Percentiles rank a stretch among this genome's conserved stretches.
Conservation (phyloP, 2,113 vertebrate species). For the Thamnaconus septentrionalis region DNA sequence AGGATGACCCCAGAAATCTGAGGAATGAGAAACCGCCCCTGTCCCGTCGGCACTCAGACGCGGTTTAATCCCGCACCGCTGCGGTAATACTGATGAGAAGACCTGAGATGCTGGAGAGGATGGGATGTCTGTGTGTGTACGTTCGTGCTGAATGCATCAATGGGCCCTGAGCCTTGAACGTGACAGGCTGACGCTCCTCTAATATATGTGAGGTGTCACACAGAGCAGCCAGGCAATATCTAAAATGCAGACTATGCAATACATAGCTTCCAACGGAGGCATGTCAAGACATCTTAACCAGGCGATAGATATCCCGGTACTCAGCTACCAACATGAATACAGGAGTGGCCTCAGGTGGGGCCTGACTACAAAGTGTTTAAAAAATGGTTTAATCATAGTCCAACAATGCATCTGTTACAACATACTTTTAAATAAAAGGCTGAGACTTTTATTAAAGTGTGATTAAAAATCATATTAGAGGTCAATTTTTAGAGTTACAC, state of each 20-base stretch:
- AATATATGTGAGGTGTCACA: slow-evolving; percentile 40
- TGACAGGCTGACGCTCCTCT: slow-evolving; percentile 20
- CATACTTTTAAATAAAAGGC: too few species aligned
- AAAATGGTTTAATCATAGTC: slow-evolving; percentile 34
- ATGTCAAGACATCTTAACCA: slow-evolving; percentile 31
- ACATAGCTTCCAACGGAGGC: slow-evolving; percentile 19
- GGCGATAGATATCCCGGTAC: slow-evolving; percentile 44
- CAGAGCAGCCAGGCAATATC: slow-evolving; percentile 7
- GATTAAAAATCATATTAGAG: too few species aligned
- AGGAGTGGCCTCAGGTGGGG: slow-evolving; percentile 42
- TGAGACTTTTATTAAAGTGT: too few species aligned
- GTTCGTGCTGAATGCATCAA: slow-evolving; percentile 6
- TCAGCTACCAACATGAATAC: slow-evolving; percentile 38
- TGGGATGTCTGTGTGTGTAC: slow-evolving; percentile 4
- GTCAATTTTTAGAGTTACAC: too few species aligned
- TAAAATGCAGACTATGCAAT: slow-evolving; percentile 10
- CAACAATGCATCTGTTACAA: too few species aligned
- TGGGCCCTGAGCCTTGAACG: slow-evolving; percentile 38
- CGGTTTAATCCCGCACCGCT: slow-evolving; percentile 44
- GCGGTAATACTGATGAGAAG: slow-evolving; percentile 56
- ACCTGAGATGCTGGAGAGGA: neutral
- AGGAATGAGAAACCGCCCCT: slow-evolving; percentile 37
- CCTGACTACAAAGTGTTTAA: slow-evolving; percentile 18
- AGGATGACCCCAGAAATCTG: slow-evolving; percentile 43
- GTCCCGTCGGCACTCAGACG: slow-evolving; percentile 25